Percentiles rank a stretch among this genome's conserved stretches.
Evolutionary conservation across 2,113 vertebrate species (phyloP).

Genomic region (Craseonycteris thonglongyai): DNA sequence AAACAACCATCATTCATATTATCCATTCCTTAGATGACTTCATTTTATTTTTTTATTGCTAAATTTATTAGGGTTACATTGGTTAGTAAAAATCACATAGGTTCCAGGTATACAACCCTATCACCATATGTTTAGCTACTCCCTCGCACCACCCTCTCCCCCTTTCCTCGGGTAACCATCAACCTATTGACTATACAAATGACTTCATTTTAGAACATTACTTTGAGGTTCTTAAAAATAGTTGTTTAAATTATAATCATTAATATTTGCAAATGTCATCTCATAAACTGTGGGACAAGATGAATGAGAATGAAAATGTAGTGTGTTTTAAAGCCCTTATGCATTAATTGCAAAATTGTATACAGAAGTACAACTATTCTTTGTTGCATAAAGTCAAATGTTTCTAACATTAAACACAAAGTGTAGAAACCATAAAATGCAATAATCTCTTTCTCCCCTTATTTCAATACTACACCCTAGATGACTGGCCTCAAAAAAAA

Average conservation of each 20-base stretch:
- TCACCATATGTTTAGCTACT: too few relatives aligned
- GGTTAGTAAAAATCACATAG: too few relatives aligned
- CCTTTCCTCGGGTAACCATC: too few relatives aligned
- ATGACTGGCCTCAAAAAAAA: not conserved
- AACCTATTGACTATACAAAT: too few relatives aligned
- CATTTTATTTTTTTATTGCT: too few relatives aligned
- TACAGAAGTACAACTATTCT: not conserved
- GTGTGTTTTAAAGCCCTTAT: not conserved
- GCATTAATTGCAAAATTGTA: not conserved
- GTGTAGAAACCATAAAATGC: not conserved
- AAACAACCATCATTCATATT: not conserved
- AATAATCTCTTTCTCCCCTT: not conserved
- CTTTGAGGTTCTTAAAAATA: conserved; percentile 3
- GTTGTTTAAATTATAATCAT: not conserved
- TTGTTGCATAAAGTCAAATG: not conserved
- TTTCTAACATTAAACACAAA: conserved; percentile 8
- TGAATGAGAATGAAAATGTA: not conserved
- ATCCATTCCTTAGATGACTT: not conserved
- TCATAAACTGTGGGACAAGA: not conserved
- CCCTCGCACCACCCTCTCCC: too few relatives aligned
- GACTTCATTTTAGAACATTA: not conserved
- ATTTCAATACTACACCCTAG: not conserved
- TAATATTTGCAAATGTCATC: conserved; percentile 17
- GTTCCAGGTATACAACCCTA: too few relatives aligned
- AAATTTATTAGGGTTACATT: too few relatives aligned